phyloP scores from a whole-genome alignment of 2,113 vertebrate genomes.

The Amazona guildingii region DNA sequence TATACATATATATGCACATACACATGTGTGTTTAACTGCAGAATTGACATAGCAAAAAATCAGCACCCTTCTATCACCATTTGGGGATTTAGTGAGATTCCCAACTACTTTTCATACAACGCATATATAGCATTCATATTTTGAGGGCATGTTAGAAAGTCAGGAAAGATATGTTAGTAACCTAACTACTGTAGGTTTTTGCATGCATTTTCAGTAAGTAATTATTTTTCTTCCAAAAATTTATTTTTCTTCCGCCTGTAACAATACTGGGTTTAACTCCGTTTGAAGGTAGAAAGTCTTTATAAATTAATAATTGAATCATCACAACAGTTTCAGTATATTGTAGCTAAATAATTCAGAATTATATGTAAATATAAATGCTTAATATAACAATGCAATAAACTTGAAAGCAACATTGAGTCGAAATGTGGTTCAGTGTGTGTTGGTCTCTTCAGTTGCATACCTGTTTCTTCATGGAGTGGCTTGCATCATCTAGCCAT shows the following conservation, averaged over 20 bases:
- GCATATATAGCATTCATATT: neutral
- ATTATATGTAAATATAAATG: conserved; percentile 53
- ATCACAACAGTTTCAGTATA: neutral
- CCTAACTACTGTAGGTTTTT: neutral
- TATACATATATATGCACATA: neutral
- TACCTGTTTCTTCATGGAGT: neutral
- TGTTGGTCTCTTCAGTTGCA: neutral
- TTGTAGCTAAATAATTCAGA: conserved; percentile 32
- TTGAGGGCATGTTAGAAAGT: neutral
- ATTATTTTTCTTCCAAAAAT: neutral
- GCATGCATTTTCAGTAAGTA: neutral
- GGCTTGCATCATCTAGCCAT: neutral
- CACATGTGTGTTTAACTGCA: neutral
- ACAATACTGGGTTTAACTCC: neutral
- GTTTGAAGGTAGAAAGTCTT: neutral
- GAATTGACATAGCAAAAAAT: conserved; percentile 1
- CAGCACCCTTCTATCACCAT: neutral
- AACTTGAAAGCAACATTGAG: neutral
- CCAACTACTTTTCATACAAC: neutral
- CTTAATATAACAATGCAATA: conserved; percentile 36
- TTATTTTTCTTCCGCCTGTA: neutral
- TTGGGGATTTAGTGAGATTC: neutral
- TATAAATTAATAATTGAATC: neutral
- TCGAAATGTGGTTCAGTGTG: neutral
- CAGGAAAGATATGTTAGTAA: neutral